Base-by-base conservation (phyloP, 2,888 invertebrate genomes). In the Cerceris rybyensis region DNA sequence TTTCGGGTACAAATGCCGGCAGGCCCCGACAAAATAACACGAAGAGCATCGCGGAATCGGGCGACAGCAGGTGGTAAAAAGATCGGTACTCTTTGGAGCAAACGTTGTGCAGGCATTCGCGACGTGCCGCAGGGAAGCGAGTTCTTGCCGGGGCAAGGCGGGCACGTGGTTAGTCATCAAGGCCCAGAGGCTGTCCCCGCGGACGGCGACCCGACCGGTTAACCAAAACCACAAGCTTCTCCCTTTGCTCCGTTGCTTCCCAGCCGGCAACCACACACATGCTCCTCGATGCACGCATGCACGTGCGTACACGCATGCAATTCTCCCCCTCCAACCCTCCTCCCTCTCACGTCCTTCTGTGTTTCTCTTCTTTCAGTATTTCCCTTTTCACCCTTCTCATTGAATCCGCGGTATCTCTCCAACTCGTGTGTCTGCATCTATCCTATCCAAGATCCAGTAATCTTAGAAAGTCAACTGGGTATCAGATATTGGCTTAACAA, bases 141-240 rank as follows among this genome's bases (percentile, higher is more conserved):
- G 86, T 88, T 88, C 88, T 88, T 88, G 87, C 84, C 83, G 78
- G 75, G 82, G 80, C 83, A 86, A 85, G 86, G 86, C 88, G 86
- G 79, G 85, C 88, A 86, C 89, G 88, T 87, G 88, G 88, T 88
- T 88, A 88, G 88, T 88, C 88, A 88, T 88, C 88, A 88, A 88
- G 88, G 82, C 85, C 86, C 88, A 76, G 83, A 87, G 87, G 87
- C 85, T 87, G 86, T 88, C 87, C 85, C 80, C 78, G 79, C 78
- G 85, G 78, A 78, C 84, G 85, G 85, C 85, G 82, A 83, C 82
- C 83, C 86, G 83, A 87, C 87, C 88, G 86, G 85, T 88, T 88
- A 86, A 88, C 88, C 86, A 83, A 88, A 88, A 88, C 88, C 87
- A 85, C 88, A 88, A 83, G 78, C 83, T 80, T 81, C 83, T 80